These are phyloP conservation scores for Hypselothyrea guttata DNA, from an alignment of 2,888 invertebrate genomes.

Conservation along the genomic window DNA sequence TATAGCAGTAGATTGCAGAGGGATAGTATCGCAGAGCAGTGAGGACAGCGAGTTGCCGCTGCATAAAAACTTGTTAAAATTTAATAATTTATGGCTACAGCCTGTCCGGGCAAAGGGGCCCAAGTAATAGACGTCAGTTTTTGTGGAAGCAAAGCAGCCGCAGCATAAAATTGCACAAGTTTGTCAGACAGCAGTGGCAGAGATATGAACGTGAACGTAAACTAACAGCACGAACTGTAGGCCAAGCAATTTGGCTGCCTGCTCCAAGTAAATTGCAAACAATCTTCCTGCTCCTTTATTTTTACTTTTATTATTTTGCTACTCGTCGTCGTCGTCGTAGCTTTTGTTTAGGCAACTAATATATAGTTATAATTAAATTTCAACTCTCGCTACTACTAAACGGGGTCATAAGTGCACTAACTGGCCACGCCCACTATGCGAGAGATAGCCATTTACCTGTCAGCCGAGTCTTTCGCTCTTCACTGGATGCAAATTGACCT, in stretches of 20 bases:
- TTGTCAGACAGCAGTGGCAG: constrained; percentile 47
- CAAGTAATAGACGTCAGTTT: constrained; percentile 73
- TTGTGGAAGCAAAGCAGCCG: constrained; percentile 38
- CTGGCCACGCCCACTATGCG: constrained; percentile 4
- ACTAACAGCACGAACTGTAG: constrained; percentile 14
- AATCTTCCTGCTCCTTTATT: neutral
- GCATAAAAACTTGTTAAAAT: constrained; percentile 77
- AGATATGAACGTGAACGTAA: constrained; percentile 34
- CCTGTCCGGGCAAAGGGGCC: constrained; percentile 34
- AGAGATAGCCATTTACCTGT: constrained; percentile 43
- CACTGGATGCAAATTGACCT: constrained; percentile 51
- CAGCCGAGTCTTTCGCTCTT: constrained; percentile 23
- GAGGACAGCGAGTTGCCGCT: constrained; percentile 54
- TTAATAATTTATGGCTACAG: constrained; percentile 74
- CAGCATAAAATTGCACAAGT: constrained; percentile 66
- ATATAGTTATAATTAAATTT: constrained; percentile 74
- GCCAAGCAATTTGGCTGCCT: constrained; percentile 55
- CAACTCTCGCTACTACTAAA: constrained; percentile 29
- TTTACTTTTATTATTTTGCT: neutral
- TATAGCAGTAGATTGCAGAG: too few species aligned
- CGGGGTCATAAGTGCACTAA: constrained; percentile 4
- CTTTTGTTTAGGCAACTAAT: constrained; percentile 68
- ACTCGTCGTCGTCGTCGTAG: constrained; percentile 12
- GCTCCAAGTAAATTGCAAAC: constrained; percentile 51
- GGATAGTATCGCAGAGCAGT: neutral